Evolutionary conservation across 2,888 invertebrate genomes (phyloP), one percentile per base, ranked within the genome.

Genomic region (Lepidochrysops patricia): DNA sequence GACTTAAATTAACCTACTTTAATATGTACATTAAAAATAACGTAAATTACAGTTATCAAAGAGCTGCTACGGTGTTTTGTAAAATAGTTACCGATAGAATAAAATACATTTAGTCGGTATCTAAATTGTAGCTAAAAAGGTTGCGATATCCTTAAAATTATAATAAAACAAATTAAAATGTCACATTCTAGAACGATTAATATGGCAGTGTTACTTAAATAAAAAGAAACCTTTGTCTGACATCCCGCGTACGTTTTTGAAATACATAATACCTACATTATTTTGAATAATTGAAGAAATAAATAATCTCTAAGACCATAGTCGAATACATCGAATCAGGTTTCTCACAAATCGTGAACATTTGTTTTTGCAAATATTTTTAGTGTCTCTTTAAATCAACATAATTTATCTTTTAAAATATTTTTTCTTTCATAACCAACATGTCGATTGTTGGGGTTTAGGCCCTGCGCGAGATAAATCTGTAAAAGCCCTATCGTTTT

Each of bases 181-280:
- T 57, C 37, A 61, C 59, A 62, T 63, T 62, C 62, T 66, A 68
- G 61, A 68, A 67, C 57, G 60, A 66, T 62, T 71, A 69, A 72
- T 85, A 85, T 85, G 85, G 86, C 85, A 84, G 84, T 83, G 74
- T 71, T 75, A 72, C 54, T 54, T 54, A 73, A 73, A 70, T 69
- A 66, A 73, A 72, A 72, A 71, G 68, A 66, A 66, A 57, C 19
- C 9, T 32, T 32, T 15, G 54, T 54, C 54, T 32, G 52, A 9
- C 27, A 52, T 52, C 52, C 52, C 19, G 19, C 4, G 19, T 19
- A 43, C 12, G 9, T 5, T 23, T 37, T 15, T 7, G 35, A 37
- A 37, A 37, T 15, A 19, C 7, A 43, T 43, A 3, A 15, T 37
- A 29, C 7, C 2, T 19, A 43, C 7, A 3, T 43, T 15, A 1